A percentile compares a stretch with the other conserved stretches of the same genome.
Evolutionary conservation across 2,113 vertebrate species (phyloP).

Genomic region (Oncorhynchus clarkii): DNA sequence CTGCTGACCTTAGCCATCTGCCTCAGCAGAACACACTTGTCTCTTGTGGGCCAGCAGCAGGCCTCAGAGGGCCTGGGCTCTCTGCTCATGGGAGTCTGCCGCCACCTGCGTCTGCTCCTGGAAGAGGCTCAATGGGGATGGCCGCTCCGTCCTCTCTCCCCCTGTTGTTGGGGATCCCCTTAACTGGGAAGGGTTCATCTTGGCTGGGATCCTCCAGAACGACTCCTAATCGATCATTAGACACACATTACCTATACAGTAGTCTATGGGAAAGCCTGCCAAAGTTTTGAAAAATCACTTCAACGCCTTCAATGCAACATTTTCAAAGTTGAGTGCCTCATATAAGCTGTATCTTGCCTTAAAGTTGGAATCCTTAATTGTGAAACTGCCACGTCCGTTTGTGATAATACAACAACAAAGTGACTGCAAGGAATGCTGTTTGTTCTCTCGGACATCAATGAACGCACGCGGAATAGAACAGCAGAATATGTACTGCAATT

Average conservation of each 20-base stretch:
- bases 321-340: too few relatives aligned
- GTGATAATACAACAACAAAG: too few relatives aligned
- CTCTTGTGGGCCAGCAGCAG: constrained; percentile 68
- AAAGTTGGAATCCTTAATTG: too few relatives aligned
- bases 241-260: not conserved
- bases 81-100: constrained; percentile 49
- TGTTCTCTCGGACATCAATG: too few relatives aligned
- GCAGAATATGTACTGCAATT: too few relatives aligned
- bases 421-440: too few relatives aligned
- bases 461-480: too few relatives aligned
- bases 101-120: constrained; percentile 27
- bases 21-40: constrained; percentile 42
- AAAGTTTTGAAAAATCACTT: not conserved
- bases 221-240: constrained; percentile 74
- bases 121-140: constrained; percentile 1
- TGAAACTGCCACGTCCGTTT: too few relatives aligned
- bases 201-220: constrained; percentile 91
- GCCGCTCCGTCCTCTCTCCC: constrained; percentile 21
- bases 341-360: too few relatives aligned
- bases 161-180: constrained; percentile 25
- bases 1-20: constrained; percentile 37
- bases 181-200: constrained; percentile 75
- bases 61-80: constrained; percentile 67
- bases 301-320: not conserved
- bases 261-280: too few relatives aligned